Evolutionary conservation across 2,113 vertebrate genomes (phyloP).

Genomic region (Silurus asotus): DNA sequence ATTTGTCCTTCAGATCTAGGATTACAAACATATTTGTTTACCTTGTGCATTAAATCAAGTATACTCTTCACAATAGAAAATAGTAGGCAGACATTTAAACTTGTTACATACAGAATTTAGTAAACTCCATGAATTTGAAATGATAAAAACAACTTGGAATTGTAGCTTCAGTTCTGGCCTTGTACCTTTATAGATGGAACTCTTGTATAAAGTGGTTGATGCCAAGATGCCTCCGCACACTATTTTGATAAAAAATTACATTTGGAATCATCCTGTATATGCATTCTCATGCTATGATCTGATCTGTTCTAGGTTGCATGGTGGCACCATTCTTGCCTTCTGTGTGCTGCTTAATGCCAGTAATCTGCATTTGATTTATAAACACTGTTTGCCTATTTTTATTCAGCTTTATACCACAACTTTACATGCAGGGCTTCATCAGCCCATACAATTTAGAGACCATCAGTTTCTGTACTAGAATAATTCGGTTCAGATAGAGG

Average conservation of each 20-base stretch:
- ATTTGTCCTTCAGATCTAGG: background rate
- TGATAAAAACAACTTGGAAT: background rate
- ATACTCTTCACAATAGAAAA: background rate
- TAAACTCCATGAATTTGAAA: background rate
- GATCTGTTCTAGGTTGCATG: background rate
- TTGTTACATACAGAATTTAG: background rate
- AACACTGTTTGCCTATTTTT: background rate
- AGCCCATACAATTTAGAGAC: background rate
- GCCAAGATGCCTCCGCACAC: too few species aligned
- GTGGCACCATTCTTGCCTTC: background rate
- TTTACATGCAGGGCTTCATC: background rate
- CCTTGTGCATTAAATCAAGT: background rate
- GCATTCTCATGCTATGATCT: background rate
- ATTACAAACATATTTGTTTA: background rate
- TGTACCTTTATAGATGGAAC: background rate
- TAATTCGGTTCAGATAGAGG: background rate
- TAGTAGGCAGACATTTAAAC: background rate
- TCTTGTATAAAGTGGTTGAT: background rate
- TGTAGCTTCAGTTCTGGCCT: background rate
- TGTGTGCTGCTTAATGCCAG: background rate
- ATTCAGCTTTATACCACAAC: background rate
- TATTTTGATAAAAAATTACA: background rate
- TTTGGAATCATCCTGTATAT: background rate
- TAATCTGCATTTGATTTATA: background rate
- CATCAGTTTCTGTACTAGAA: background rate